phyloP scores from a whole-genome alignment of 2,888 invertebrate genomes.

The Pristionchus arcanus region DNA sequence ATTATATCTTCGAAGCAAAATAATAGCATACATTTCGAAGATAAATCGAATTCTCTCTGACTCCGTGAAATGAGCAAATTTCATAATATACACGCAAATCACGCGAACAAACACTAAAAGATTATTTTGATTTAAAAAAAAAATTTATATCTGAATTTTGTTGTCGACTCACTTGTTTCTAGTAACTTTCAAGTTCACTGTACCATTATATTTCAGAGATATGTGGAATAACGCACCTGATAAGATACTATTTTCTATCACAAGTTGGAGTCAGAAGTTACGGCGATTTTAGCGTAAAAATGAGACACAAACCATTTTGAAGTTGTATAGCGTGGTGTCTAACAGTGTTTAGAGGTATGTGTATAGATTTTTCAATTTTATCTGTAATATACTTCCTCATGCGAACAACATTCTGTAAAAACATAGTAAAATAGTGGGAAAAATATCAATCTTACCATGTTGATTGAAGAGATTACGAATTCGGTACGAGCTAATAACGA shows the following conservation, averaged over 20 bases:
- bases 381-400: too few relatives aligned
- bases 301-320: neutral
- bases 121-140: too few relatives aligned
- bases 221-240: neutral
- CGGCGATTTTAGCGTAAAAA: neutral
- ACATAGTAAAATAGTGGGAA: too few relatives aligned
- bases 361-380: too few relatives aligned
- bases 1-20: neutral
- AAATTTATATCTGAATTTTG: too few relatives aligned
- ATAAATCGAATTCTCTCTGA: neutral
- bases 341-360: too few relatives aligned
- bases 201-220: neutral
- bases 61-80: neutral
- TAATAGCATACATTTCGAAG: neutral
- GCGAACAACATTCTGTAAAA: too few relatives aligned
- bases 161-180: neutral
- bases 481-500: too few relatives aligned
- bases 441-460: too few relatives aligned
- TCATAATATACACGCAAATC: neutral
- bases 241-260: neutral
- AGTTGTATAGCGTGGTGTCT: neutral
- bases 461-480: too few relatives aligned
- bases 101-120: too few relatives aligned
- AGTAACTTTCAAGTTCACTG: neutral
- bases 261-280: neutral